Conservation (phyloP, 2,888 invertebrate genomes). For the Sialis fuliginosa region DNA sequence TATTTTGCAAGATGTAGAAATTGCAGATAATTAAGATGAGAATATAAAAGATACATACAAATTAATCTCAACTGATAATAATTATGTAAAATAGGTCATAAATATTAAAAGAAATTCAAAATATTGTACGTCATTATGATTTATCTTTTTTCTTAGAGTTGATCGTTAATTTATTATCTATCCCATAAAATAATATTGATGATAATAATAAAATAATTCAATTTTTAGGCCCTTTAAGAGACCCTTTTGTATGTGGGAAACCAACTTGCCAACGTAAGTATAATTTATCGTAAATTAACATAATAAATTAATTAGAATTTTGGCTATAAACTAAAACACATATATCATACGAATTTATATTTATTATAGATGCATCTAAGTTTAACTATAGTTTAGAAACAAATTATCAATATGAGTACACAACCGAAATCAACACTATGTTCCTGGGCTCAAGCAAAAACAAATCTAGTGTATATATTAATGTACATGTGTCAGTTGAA, state of each 20-base stretch:
- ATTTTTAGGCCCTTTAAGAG: slow-evolving; percentile 48
- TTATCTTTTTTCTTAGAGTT: too few species aligned
- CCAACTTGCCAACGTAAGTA: slow-evolving; percentile 45
- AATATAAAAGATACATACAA: too few species aligned
- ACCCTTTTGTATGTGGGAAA: slow-evolving; percentile 53
- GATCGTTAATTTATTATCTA: too few species aligned
- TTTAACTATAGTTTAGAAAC: slow-evolving; percentile 41
- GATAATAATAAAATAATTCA: not conserved
- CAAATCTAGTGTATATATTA: slow-evolving; percentile 47
- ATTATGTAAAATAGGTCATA: too few species aligned
- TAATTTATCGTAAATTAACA: not conserved
- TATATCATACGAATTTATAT: not conserved
- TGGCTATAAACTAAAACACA: not conserved
- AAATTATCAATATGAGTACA: slow-evolving; percentile 53
- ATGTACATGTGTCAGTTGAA: slow-evolving; percentile 37
- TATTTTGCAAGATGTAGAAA: too few species aligned
- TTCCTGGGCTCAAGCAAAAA: slow-evolving; percentile 54
- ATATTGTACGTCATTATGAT: too few species aligned
- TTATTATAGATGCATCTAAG: slow-evolving; percentile 33
- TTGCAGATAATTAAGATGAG: too few species aligned
- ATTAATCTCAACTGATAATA: too few species aligned
- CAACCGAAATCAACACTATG: slow-evolving; percentile 49
- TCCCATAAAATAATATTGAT: too few species aligned
- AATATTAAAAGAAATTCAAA: too few species aligned
- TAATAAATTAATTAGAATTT: not conserved